Evolutionary conservation across 2,888 invertebrate species (phyloP).

Genomic region (Plagodis pulveraria): DNA sequence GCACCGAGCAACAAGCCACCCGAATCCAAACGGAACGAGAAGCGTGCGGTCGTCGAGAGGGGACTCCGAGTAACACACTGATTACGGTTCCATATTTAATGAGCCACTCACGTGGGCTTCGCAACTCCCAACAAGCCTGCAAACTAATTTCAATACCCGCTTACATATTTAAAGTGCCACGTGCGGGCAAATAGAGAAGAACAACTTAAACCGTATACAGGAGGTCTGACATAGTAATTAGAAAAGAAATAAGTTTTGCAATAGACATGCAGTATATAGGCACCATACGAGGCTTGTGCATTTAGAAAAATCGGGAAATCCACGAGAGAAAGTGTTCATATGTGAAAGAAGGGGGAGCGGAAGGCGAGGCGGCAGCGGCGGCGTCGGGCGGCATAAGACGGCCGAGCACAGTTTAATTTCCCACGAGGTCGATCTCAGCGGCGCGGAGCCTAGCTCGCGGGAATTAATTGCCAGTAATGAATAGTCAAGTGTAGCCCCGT

Average conservation of each 20-base stretch:
- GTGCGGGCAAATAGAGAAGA: slow-evolving; percentile 33
- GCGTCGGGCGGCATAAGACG: slow-evolving; percentile 77
- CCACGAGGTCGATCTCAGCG: slow-evolving; percentile 85
- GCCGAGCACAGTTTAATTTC: slow-evolving; percentile 84
- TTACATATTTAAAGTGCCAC: slow-evolving; percentile 60
- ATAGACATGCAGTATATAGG: slow-evolving; percentile 6
- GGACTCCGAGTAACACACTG: slow-evolving; percentile 72
- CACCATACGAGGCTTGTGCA: slow-evolving; percentile 37
- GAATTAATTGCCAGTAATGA: slow-evolving; percentile 85
- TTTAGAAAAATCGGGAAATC: slow-evolving; percentile 73
- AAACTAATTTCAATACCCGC: slow-evolving; percentile 77
- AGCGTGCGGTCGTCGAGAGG: slow-evolving; percentile 58
- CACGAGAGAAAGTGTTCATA: slow-evolving; percentile 78
- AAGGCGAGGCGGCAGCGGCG: slow-evolving; percentile 39
- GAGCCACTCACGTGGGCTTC: slow-evolving; percentile 71
- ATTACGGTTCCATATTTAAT: slow-evolving; percentile 82
- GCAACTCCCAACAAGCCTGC: slow-evolving; percentile 59
- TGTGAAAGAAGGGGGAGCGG: slow-evolving; percentile 64
- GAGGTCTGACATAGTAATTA: slow-evolving; percentile 1
- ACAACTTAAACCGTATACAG: slow-evolving; percentile 7
- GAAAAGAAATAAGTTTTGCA: slow-evolving; percentile 4
- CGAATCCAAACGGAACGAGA: slow-evolving; percentile 56
- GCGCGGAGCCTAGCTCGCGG: slow-evolving; percentile 82
- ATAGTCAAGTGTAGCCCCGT: slow-evolving; percentile 83
- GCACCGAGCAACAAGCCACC: slow-evolving; percentile 37